Evolutionary conservation across 2,797 vertebrate genomes (phyloP).

Genomic region (Sphaeramia orbicularis): DNA sequence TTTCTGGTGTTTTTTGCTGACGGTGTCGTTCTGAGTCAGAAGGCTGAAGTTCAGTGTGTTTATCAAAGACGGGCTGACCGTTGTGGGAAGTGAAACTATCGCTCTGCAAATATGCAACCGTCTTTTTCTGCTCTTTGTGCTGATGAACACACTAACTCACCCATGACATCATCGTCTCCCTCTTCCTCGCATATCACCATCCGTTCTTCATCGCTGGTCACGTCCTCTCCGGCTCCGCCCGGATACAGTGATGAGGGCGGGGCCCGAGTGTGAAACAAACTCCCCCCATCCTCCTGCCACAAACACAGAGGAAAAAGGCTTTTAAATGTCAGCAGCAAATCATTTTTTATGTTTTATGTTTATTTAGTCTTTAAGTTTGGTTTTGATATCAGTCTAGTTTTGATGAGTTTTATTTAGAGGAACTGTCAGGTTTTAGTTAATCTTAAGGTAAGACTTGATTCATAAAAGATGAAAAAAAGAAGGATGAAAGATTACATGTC

Average conservation of each 20-base stretch:
- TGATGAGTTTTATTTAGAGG: too few relatives aligned
- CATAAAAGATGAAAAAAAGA: too few relatives aligned
- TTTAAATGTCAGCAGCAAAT: too few relatives aligned
- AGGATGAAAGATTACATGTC: too few relatives aligned
- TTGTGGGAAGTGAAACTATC: constrained; percentile 54
- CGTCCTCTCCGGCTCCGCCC: constrained; percentile 89
- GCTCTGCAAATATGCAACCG: constrained; percentile 20
- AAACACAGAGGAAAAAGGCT: neutral
- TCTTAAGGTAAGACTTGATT: too few relatives aligned
- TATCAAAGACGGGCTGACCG: constrained; percentile 5
- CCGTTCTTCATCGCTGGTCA: constrained; percentile 95
- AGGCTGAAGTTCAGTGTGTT: constrained; percentile 4
- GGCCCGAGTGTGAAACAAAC: constrained; percentile 59
- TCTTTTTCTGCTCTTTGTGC: neutral
- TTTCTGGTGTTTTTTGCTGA: constrained; percentile 30
- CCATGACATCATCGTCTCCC: constrained; percentile 95
- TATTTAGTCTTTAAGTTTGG: too few relatives aligned
- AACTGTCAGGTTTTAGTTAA: too few relatives aligned
- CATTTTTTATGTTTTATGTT: too few relatives aligned
- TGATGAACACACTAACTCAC: constrained; percentile 76
- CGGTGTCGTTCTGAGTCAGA: constrained; percentile 4
- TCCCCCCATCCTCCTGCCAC: constrained; percentile 68
- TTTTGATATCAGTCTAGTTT: too few relatives aligned
- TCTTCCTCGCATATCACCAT: constrained; percentile 98
- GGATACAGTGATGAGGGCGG: constrained; percentile 69